These are phyloP conservation scores for Tragelaphus scriptus DNA, from an alignment of 2,113 vertebrate genomes.

Conservation along the genomic window DNA sequence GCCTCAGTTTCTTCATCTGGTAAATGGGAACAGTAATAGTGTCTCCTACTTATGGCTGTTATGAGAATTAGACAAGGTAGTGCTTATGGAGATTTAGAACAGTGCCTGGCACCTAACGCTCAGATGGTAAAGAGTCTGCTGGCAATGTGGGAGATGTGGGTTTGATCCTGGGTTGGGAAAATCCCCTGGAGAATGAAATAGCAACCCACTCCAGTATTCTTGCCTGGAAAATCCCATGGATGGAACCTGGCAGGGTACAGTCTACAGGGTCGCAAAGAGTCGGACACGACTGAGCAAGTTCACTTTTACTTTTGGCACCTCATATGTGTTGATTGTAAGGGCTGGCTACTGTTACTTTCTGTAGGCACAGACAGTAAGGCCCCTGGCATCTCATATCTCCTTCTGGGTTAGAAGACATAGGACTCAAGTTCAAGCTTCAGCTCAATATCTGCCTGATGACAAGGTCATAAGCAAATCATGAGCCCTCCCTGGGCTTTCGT, in stretches of 20 bases:
- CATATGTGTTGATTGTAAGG: not conserved
- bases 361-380: not conserved
- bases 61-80: not conserved
- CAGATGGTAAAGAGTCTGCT: not conserved
- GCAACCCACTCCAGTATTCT: not conserved
- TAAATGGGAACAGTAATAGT: not conserved
- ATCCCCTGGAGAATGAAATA: not conserved
- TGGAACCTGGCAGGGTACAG: not conserved
- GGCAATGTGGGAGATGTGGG: rapidly evolving
- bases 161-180: not conserved
- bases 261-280: not conserved
- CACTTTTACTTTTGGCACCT: not conserved
- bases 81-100: not conserved
- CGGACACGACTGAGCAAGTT: not conserved
- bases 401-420: not conserved
- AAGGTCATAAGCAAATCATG: not conserved
- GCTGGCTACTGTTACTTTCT: not conserved
- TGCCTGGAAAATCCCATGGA: not conserved
- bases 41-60: not conserved
- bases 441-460: not conserved
- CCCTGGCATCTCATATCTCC: not conserved
- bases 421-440: not conserved
- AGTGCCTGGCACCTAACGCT: not conserved
- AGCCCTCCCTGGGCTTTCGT: not conserved
- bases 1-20: not conserved